Evolutionary conservation across 2,797 vertebrate genomes (phyloP), one percentile per base, ranked within the genome.

Genomic region (Dipus sagitta): DNA sequence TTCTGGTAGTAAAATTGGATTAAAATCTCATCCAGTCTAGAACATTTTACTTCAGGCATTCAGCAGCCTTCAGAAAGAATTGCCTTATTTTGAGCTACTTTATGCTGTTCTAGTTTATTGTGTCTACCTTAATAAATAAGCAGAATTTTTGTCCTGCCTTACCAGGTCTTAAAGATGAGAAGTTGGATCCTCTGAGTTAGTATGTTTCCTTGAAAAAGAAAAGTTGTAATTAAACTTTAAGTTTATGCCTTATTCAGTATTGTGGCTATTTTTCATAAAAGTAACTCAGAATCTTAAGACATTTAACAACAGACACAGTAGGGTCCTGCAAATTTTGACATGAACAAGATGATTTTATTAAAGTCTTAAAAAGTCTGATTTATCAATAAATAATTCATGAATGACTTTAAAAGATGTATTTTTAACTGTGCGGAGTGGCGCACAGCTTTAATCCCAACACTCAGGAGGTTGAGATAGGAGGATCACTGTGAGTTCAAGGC

Each of bases 41-140:
- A 95, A 77, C 52, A 96, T 93, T 90, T 92, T 38, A 84, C 75
- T 97, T 97, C 90, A 95, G 92, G 94, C 89, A 91, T 96, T 96
- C 72, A 94, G 87, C 94, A 97, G 92, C 86, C 88, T 96, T 96
- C 91, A 95, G 89, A 96, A 97, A 96, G 89, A 96, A 95, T 92
- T 92, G 54, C 52, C 60, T 94, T 86, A 75, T 88, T 96, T 90
- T 96, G 42, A 93, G 30, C 18, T 92, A 92, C 34, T 91, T 85
- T 85, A 58, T 28, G 18, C 94, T 95, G 92, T 96, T 89, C 86
- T 92, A 74, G 78, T 94, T 94, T 92, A 83, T 26, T 95, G 10
- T 94, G 42, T 94, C 21, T 86, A 86, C 68, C n/a, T 95, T 65
- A 90, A 77, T 96, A 96, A 97, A 94, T 23, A 93, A 96, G 84